Evolutionary conservation across 2,888 invertebrate species (phyloP).

Genomic region (Liodrosophila aerea): DNA sequence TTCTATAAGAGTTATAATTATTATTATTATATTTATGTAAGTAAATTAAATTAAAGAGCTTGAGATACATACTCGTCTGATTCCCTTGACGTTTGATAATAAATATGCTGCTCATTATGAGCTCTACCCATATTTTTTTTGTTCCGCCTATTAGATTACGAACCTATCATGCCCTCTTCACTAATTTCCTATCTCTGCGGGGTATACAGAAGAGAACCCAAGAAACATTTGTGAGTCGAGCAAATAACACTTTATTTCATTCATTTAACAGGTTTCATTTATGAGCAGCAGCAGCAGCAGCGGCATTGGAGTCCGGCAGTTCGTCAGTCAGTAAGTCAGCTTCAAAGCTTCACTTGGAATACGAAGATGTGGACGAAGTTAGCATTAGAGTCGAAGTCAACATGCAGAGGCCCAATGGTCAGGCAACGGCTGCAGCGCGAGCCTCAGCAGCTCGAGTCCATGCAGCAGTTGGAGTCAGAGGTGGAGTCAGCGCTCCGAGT

Average conservation of each 20-base stretch:
- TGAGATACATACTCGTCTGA: too few species aligned
- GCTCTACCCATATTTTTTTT: too few species aligned
- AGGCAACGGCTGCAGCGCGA: conserved; percentile 49
- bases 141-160: not conserved
- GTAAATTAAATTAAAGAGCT: too few species aligned
- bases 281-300: conserved; percentile 62
- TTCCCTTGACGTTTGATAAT: too few species aligned
- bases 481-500: conserved; percentile 66
- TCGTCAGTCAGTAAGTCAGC: conserved; percentile 34
- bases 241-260: conserved; percentile 82
- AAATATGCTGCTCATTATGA: too few species aligned
- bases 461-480: conserved; percentile 36
- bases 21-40: too few species aligned
- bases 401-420: conserved; percentile 68
- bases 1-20: too few species aligned
- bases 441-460: conserved; percentile 27
- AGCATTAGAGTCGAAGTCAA: not conserved
- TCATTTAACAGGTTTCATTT: conserved; percentile 83
- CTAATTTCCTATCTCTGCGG: not conserved
- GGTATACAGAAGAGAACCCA: conserved; percentile 17
- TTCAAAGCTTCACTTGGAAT: not conserved
- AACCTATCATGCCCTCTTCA: too few species aligned
- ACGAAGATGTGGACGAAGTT: not conserved
- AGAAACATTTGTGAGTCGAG: conserved; percentile 76
- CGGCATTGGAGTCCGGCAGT: conserved; percentile 24